These are phyloP conservation scores for Erebia epiphron DNA, from an alignment of 2,888 invertebrate genomes.

Conservation along the genomic window DNA sequence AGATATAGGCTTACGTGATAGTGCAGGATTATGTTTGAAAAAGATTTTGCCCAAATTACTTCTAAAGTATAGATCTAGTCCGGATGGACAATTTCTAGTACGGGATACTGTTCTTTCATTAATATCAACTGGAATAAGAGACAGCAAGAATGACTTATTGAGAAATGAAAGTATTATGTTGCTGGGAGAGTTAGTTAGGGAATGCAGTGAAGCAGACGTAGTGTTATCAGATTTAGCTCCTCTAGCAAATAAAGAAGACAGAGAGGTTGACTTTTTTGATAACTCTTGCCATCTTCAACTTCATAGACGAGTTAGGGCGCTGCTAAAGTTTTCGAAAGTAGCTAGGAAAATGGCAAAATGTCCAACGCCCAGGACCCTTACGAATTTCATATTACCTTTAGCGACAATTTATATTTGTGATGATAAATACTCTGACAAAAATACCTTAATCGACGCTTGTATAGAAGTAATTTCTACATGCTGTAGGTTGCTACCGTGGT, in stretches of 20 bases:
- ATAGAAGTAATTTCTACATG: constrained; percentile 91
- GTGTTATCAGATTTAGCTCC: constrained; percentile 87
- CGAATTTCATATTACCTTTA: constrained; percentile 93
- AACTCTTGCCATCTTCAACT: constrained; percentile 94
- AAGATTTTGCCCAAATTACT: constrained; percentile 86
- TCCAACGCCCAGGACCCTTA: constrained; percentile 87
- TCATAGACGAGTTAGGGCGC: constrained; percentile 92
- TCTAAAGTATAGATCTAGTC: constrained; percentile 76
- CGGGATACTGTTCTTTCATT: constrained; percentile 88
- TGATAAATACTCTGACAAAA: constrained; percentile 89
- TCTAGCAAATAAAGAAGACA: constrained; percentile 87
- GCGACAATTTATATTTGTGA: constrained; percentile 91
- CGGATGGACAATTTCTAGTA: constrained; percentile 86
- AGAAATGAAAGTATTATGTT: constrained; percentile 91
- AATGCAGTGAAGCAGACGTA: constrained; percentile 87
- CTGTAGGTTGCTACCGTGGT: constrained; percentile 93
- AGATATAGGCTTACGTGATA: constrained; percentile 92
- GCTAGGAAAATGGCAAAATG: constrained; percentile 84
- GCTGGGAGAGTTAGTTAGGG: constrained; percentile 89
- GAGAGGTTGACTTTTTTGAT: constrained; percentile 96
- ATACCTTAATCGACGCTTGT: constrained; percentile 92
- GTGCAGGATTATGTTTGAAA: constrained; percentile 89
- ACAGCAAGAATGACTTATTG: constrained; percentile 86
- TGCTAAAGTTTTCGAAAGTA: constrained; percentile 88
- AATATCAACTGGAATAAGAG: constrained; percentile 88